Conservation (phyloP, 2,888 invertebrate genomes). For the Lamellibrachia satsuma region DNA sequence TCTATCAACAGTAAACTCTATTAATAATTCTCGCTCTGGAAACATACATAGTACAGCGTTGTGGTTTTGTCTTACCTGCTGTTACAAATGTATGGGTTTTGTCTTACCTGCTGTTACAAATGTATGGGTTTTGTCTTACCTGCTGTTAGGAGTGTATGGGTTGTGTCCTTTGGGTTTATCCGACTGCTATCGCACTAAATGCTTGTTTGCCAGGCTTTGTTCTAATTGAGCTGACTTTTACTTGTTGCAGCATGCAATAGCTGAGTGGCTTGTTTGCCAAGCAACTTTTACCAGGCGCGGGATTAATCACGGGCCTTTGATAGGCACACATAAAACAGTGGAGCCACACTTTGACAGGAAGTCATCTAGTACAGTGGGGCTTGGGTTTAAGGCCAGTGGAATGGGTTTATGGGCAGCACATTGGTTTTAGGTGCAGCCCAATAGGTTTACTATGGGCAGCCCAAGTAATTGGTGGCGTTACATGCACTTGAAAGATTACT, state of each 20-base stretch:
- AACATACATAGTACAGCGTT: not conserved
- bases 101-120: not conserved
- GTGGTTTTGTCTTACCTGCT: constrained; percentile 9
- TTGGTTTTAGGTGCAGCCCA: not conserved
- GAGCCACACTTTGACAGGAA: not conserved
- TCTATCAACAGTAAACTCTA: not conserved
- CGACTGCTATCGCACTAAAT: not conserved
- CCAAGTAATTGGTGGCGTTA: constrained; percentile 5
- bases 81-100: not conserved
- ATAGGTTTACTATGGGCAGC: not conserved
- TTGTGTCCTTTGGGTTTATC: not conserved
- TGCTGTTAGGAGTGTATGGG: not conserved
- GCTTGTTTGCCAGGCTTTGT: not conserved
- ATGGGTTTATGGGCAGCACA: not conserved
- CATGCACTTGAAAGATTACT: not conserved
- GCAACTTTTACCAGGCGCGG: not conserved
- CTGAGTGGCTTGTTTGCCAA: not conserved
- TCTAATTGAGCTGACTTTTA: not conserved
- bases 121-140: not conserved
- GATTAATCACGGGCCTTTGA: not conserved
- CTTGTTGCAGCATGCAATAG: not conserved
- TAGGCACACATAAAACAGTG: not conserved
- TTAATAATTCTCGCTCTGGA: not conserved
- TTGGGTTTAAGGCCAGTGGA: not conserved
- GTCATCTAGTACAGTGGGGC: not conserved